Evolutionary conservation across 37 sponge, comb jelly and placozoan genomes (phyloP).

Genomic region (Oopsacas minuta): DNA sequence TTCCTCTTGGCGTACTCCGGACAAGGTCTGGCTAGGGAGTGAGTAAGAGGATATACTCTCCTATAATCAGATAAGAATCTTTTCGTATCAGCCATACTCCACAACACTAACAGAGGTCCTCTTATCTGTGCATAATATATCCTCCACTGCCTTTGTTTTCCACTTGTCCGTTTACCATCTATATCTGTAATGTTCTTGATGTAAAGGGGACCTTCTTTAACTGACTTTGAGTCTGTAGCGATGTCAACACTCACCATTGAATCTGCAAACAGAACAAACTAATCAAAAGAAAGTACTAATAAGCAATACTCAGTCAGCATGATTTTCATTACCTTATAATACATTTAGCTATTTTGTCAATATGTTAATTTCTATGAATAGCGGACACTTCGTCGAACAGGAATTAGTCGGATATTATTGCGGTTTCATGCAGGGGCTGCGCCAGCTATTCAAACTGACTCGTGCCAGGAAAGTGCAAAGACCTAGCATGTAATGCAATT

Average conservation of each 20-base stretch:
- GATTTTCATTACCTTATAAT: no score
- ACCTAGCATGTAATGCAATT: no score
- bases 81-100: not conserved
- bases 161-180: not conserved
- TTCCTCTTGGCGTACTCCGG: not conserved
- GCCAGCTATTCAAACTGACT: no score
- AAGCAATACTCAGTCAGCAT: no score
- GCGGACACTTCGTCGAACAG: no score
- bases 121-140: not conserved
- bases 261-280: no score
- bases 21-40: not conserved
- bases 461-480: no score
- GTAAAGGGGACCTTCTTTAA: not conserved
- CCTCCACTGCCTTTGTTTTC: not conserved
- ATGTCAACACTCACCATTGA: not conserved
- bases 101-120: not conserved
- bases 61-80: not conserved
- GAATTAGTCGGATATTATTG: no score
- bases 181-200: not conserved
- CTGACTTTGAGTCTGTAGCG: not conserved
- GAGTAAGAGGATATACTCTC: slow-evolving; percentile 5
- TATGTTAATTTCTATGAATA: no score
- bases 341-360: no score
- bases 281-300: no score
- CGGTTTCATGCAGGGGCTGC: no score